Percentiles rank a stretch among this genome's conserved stretches.
Conservation (phyloP, 2,113 vertebrate species). For the Epinephelus fuscoguttatus region DNA sequence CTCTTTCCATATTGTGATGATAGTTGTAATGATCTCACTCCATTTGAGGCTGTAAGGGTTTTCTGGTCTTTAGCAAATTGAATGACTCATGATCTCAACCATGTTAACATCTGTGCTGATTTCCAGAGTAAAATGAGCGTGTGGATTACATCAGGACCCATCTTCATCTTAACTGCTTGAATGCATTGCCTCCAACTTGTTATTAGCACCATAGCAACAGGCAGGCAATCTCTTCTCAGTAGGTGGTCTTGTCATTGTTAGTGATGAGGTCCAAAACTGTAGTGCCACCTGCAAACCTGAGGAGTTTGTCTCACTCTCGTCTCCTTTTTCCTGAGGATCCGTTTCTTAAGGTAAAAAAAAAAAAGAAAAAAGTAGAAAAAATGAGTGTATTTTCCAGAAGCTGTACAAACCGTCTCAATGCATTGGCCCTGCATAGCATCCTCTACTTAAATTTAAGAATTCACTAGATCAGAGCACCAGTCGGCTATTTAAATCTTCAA, state of each 20-base stretch:
- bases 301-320: constrained; percentile 25
- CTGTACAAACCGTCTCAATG: background rate
- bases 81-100: constrained; percentile 57
- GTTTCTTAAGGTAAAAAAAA: background rate
- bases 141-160: constrained; percentile 69
- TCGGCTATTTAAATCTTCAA: constrained; percentile 12
- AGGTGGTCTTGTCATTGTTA: constrained; percentile 75
- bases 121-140: constrained; percentile 61
- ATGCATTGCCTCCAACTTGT: constrained; percentile 71
- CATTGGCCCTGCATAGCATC: background rate
- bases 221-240: constrained; percentile 61
- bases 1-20: background rate
- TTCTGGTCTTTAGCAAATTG: constrained; percentile 42
- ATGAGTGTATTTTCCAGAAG: background rate
- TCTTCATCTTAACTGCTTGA: constrained; percentile 70
- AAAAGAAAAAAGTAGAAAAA: background rate
- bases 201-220: constrained; percentile 80
- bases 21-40: constrained; percentile 3
- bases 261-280: constrained; percentile 66
- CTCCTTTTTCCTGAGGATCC: background rate
- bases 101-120: constrained; percentile 69
- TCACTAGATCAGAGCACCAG: background rate
- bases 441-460: background rate
- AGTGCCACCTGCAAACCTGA: constrained; percentile 68
- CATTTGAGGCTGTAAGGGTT: constrained; percentile 20